Percentiles rank a stretch among this genome's conserved stretches.
phyloP scores from a whole-genome alignment of 2,888 invertebrate genomes.

The Neoaliturus tenellus region DNA sequence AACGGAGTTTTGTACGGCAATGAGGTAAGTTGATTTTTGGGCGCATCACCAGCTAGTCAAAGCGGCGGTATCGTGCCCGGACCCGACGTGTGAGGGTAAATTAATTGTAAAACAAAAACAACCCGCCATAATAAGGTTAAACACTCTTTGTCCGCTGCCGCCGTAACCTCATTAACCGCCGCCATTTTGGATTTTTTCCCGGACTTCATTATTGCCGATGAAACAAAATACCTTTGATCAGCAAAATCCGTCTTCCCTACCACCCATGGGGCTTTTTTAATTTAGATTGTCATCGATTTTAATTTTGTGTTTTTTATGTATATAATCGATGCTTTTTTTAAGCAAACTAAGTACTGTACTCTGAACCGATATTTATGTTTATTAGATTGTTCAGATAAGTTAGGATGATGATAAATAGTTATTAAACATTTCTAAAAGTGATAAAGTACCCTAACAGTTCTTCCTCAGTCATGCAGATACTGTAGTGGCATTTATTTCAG shows the following conservation, averaged over 20 bases:
- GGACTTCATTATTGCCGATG: conserved; percentile 27
- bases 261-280: conserved; percentile 12
- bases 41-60: not conserved
- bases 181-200: conserved; percentile 46
- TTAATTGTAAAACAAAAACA: conserved; percentile 48
- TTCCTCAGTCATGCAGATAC: no score
- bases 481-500: no score
- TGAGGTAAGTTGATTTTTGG: conserved; percentile 3
- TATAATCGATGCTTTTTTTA: no score
- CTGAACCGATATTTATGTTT: no score
- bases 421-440: no score
- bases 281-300: conserved; percentile 18
- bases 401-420: no score
- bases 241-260: not conserved
- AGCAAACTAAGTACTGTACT: no score
- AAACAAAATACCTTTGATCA: conserved; percentile 34
- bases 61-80: not conserved
- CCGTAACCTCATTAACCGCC: conserved; percentile 37
- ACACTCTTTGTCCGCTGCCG: conserved; percentile 33
- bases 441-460: no score
- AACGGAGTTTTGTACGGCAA: not conserved
- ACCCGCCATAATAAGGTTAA: conserved; percentile 48
- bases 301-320: no score
- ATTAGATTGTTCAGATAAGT: no score
- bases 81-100: conserved; percentile 8